Evolutionary conservation across 2,888 invertebrate species (phyloP).

Genomic region (Mactromeris polynyma): DNA sequence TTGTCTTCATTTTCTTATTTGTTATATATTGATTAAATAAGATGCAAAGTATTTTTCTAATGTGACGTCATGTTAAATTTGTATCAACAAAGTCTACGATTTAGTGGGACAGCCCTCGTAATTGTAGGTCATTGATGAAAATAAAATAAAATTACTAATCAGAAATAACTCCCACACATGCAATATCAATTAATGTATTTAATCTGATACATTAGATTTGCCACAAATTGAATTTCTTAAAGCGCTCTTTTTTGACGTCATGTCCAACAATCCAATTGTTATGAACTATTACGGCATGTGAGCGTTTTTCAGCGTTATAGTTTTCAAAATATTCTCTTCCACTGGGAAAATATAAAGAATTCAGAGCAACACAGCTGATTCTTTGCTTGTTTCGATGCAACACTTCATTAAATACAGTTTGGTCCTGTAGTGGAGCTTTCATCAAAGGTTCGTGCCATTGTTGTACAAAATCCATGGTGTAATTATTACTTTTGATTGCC

Average conservation of each 20-base stretch:
- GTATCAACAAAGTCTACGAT: too few species aligned
- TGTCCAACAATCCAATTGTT: not conserved
- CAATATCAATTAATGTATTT: too few species aligned
- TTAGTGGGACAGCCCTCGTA: too few species aligned
- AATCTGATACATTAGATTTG: not conserved
- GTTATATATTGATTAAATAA: too few species aligned
- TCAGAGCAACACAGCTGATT: not conserved
- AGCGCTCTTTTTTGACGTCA: not conserved
- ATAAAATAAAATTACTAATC: too few species aligned
- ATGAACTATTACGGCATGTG: not conserved
- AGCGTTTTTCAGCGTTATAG: not conserved
- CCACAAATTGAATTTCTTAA: not conserved
- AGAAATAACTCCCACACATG: too few species aligned
- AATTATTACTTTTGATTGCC: not conserved
- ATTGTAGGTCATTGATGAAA: too few species aligned
- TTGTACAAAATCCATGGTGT: not conserved
- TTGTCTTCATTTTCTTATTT: too few species aligned
- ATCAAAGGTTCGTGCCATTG: not conserved
- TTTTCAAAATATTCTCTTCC: not conserved
- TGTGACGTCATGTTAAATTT: too few species aligned
- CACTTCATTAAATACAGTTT: not conserved
- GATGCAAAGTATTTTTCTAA: too few species aligned
- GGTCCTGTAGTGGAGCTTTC: not conserved
- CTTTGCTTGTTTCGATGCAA: not conserved
- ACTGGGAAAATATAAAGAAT: not conserved